phyloP scores from a whole-genome alignment of 2,113 vertebrate species.

The Galbula dea region DNA sequence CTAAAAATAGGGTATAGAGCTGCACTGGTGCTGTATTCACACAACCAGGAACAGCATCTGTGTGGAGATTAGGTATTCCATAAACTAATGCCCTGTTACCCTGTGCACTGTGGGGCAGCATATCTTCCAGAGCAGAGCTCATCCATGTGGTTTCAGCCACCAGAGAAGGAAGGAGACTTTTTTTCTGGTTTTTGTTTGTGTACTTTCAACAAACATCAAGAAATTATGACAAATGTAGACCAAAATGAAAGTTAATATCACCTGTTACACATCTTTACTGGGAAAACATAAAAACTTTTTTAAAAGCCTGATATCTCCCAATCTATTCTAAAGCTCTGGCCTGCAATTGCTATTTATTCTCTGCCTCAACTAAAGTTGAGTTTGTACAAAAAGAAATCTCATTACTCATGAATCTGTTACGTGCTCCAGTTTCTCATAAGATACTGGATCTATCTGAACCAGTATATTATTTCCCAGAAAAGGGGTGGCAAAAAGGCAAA shows the following conservation, averaged over 20 bases:
- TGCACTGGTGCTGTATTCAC: neutral
- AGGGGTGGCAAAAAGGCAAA: neutral
- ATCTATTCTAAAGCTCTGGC: neutral
- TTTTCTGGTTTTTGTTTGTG: neutral
- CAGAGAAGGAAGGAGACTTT: neutral
- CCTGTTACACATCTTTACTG: neutral
- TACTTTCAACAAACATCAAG: neutral
- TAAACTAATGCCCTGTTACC: neutral
- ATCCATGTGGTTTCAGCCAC: neutral
- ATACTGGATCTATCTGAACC: neutral
- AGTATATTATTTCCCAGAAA: constrained; percentile 1
- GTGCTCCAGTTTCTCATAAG: neutral
- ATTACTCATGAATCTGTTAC: neutral
- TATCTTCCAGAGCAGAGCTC: neutral
- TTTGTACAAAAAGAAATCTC: neutral
- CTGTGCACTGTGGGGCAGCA: neutral
- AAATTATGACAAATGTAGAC: neutral
- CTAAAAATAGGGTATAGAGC: neutral
- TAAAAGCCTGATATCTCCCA: neutral
- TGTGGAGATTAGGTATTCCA: neutral
- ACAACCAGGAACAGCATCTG: neutral
- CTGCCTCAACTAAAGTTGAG: neutral
- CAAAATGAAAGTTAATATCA: neutral
- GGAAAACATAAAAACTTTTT: too few species aligned
- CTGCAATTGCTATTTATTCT: neutral